Base-by-base conservation (phyloP, 2,888 invertebrate genomes). In the Phania funesta region DNA sequence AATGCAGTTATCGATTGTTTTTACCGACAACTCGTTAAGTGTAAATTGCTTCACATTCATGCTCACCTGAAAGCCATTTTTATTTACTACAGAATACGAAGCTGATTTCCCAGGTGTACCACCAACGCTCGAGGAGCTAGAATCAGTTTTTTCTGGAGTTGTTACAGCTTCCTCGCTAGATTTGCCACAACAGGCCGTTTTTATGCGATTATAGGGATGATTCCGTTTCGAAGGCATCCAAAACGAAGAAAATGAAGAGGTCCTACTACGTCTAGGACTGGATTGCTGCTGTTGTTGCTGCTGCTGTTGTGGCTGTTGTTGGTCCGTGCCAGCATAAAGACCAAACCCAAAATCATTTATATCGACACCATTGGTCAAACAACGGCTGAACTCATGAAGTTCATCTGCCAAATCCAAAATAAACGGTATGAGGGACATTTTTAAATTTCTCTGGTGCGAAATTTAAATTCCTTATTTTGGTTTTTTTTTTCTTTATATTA, bases 11-110 rank as follows among this genome's bases (percentile, higher is more conserved):
- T 94, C 92, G 86, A 92, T 92, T 74, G 95, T 93, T 91, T 95
- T 96, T 70, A 96, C 93, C 68, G 93, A 92, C 26, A 95, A 92
- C 88, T 95, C 95, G 44, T 93, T 93, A 0, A 95, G 95, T 52
- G 93, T 91, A 87, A 95, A 95, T 86, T 95, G 94, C 85, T 93
- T 93, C 0, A 95, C 94, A 86, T 95, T 94, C 84, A 95, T 90
- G 85, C 93, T 93, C 2, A 94, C 94, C 90, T 94, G 94, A 84
- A 94, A 94, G 82, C 94, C 94, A 86, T 94, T 93, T n/a, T 93
- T 93, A 86, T 94, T 94, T 38, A 92, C 85, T 67, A 86, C 84
- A 22, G 85, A 84, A 74, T 84, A 82, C 2, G 84, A 84, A 29
- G 83, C 85, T 9, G 85, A 80, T 70, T 84, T 84, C 3, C 82